A percentile compares a stretch with the other conserved stretches of the same genome.
Evolutionary conservation across 2,797 vertebrate species (phyloP).

Genomic region (Pipistrellus pipistrellus): DNA sequence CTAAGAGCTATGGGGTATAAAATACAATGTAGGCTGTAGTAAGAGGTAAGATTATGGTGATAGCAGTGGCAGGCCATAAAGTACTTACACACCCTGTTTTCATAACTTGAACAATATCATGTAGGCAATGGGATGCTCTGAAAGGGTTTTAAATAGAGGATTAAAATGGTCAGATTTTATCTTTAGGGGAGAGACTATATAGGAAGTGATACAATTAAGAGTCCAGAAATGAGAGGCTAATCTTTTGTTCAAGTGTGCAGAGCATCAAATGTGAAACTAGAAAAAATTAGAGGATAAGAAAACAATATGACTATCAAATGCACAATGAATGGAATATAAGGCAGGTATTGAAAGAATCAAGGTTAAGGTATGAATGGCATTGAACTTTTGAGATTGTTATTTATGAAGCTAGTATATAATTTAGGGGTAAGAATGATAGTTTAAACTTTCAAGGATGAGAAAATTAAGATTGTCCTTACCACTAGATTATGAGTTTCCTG

Average conservation of each 20-base stretch:
- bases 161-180: neutral
- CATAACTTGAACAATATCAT: neutral
- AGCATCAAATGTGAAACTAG: neutral
- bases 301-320: neutral
- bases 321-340: neutral
- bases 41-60: neutral
- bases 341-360: neutral
- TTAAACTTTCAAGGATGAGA: neutral
- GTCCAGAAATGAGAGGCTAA: neutral
- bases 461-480: neutral
- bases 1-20: neutral
- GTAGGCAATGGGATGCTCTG: neutral
- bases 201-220: neutral
- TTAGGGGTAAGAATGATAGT: neutral
- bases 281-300: neutral
- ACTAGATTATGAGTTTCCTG: neutral
- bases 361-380: neutral
- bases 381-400: neutral
- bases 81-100: neutral
- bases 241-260: neutral
- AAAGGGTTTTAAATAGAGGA: neutral
- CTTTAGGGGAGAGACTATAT: neutral
- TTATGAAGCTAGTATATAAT: neutral
- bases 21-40: neutral
- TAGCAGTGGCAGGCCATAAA: neutral